Conservation (phyloP, 2,113 vertebrate genomes). For the Solea solea region DNA sequence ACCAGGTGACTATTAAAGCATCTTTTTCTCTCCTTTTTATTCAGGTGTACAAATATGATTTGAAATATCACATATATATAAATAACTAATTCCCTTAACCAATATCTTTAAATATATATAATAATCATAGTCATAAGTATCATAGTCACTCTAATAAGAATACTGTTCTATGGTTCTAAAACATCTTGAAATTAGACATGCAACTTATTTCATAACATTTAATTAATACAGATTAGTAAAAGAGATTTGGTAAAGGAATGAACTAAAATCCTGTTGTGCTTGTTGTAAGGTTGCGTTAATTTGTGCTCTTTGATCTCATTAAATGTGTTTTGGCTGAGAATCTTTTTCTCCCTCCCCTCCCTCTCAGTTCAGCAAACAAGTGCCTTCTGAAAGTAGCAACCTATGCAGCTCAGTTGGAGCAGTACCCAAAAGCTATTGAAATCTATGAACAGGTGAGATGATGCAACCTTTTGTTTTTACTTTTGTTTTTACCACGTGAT, state of each 20-base stretch:
- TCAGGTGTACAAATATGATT: no score
- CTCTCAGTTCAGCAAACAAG: constrained; percentile 91
- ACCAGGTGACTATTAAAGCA: constrained; percentile 80
- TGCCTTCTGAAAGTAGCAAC: constrained; percentile 93
- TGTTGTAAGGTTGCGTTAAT: background rate
- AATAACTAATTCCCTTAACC: no score
- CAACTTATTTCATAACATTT: no score
- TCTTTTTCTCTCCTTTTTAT: background rate
- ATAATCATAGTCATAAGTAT: no score
- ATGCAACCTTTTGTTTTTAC: background rate
- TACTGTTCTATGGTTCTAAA: background rate
- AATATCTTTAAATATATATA: background rate
- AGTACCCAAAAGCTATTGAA: constrained; percentile 92
- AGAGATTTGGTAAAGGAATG: no score
- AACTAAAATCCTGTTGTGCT: no score
- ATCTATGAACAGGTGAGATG: constrained; percentile 90
- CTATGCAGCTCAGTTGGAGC: constrained; percentile 91
- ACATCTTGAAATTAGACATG: background rate
- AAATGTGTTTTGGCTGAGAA: background rate
- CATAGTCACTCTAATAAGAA: no score
- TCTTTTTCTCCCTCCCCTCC: background rate
- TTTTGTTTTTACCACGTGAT: background rate
- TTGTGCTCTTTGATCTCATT: background rate
- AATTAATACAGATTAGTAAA: no score
- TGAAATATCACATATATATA: no score